Evolutionary conservation across 2,797 vertebrate genomes (phyloP), one percentile per base, ranked within the genome.

Genomic region (Acanthis flammea): DNA sequence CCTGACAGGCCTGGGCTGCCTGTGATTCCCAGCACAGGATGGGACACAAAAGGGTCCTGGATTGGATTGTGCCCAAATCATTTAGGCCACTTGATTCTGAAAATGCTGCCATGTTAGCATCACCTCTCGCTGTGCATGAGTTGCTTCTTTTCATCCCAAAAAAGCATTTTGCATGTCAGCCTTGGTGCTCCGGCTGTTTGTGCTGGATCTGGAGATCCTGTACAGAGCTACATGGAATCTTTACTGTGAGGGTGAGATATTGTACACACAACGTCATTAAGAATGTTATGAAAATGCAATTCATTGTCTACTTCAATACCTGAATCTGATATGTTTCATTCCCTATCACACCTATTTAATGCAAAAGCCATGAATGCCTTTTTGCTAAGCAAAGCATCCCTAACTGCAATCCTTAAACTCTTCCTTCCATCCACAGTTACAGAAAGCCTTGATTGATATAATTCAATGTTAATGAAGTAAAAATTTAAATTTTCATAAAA

Each of bases 361-460:
- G 95, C 90, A 94, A 90, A 94, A 92, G 95, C 92, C 90, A 88
- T 2, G 31, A 87, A 79, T 17, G 78, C 84, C 74, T 91, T 80
- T 83, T 76, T 45, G 70, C 88, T 72, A 35, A 84, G 85, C 79
- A 90, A 82, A 89, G 84, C 88, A 71, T 96, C 76, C 65, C 93
- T 96, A 96, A 92, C 86, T 91, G 90, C 95, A 95, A 95, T 68
- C 84, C 82, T 92, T 78, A 79, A 94, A 98, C 96, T 98, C 90
- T 97, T 98, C 98, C 98, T 98, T 99, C 98, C 98, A 99, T 99
- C 99, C 99, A 99, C 99, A 99, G 98, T 98, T 97, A 98, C 97
- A 98, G 98, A 98, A 97, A 98, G 98, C 98, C 98, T 98, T 98
- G 98, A 99, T 95, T 98, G 98, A 98, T 97, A 98, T 97, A 98